Percentiles rank a stretch among this genome's conserved stretches.
Evolutionary conservation across 1,140 invertebrate genomes (phyloP).

Genomic region (Anastrepha obliqua): DNA sequence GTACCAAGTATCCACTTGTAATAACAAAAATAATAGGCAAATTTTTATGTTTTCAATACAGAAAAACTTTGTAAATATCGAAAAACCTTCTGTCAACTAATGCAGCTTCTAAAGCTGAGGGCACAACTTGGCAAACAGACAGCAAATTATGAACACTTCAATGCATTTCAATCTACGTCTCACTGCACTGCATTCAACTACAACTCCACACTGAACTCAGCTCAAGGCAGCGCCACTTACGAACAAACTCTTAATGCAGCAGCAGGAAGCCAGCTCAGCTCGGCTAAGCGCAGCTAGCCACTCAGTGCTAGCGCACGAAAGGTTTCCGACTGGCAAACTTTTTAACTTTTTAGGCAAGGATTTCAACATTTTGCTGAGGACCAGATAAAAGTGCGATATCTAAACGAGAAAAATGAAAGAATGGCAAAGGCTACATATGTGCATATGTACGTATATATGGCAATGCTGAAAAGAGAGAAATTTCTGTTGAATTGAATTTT

Average conservation of each 20-base stretch:
- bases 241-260: neutral
- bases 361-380: conserved; percentile 22
- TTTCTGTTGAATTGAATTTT: neutral
- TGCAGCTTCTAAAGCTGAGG: neutral
- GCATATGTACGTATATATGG: neutral
- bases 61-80: neutral
- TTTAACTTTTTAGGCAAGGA: conserved; percentile 27
- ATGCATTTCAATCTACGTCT: neutral
- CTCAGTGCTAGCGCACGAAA: neutral
- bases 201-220: neutral
- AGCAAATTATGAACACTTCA: conserved; percentile 38
- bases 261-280: neutral
- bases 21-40: neutral
- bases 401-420: neutral
- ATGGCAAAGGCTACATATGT: neutral
- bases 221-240: conserved; percentile 2
- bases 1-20: no score
- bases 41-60: neutral
- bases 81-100: neutral
- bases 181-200: neutral
- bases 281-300: conserved; percentile 18
- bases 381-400: conserved; percentile 21
- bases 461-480: neutral
- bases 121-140: neutral
- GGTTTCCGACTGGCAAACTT: neutral